A percentile compares a stretch with the other conserved stretches of the same genome.
phyloP scores from a whole-genome alignment of 2,113 vertebrate genomes.

The Cottus gobio region DNA sequence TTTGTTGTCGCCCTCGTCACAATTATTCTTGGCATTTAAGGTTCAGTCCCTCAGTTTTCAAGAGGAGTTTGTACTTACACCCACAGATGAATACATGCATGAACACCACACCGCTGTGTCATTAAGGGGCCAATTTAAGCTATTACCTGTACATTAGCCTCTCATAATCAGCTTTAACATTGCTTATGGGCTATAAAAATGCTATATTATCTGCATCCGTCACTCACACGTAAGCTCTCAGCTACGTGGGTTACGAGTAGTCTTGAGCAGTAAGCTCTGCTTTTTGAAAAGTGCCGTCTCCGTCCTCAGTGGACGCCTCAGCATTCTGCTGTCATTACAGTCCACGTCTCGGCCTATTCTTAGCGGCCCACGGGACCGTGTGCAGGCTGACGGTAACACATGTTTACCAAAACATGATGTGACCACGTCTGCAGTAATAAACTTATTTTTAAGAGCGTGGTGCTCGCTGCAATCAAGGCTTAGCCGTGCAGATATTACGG shows the following conservation, averaged over 20 bases:
- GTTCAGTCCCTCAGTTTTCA: constrained; percentile 8
- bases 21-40: constrained; percentile 1
- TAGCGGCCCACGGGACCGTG: constrained; percentile 23
- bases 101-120: background rate
- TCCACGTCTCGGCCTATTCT: constrained; percentile 42
- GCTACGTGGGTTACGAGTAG: background rate
- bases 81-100: background rate
- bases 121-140: constrained; percentile 1
- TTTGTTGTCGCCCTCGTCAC: background rate
- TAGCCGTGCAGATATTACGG: background rate
- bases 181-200: background rate
- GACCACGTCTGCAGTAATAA: background rate
- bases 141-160: background rate
- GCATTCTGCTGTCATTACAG: constrained; percentile 28
- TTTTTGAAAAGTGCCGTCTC: constrained; percentile 15
- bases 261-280: background rate
- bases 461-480: background rate
- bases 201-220: constrained; percentile 1
- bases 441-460: background rate
- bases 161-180: constrained; percentile 11
- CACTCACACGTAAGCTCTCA: constrained; percentile 13
- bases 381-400: constrained; percentile 33
- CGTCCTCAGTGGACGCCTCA: constrained; percentile 32
- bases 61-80: background rate
- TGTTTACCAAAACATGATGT: constrained; percentile 16